Evolutionary conservation across 2,888 invertebrate species (phyloP).

Genomic region (Cheilosia scutellata): DNA sequence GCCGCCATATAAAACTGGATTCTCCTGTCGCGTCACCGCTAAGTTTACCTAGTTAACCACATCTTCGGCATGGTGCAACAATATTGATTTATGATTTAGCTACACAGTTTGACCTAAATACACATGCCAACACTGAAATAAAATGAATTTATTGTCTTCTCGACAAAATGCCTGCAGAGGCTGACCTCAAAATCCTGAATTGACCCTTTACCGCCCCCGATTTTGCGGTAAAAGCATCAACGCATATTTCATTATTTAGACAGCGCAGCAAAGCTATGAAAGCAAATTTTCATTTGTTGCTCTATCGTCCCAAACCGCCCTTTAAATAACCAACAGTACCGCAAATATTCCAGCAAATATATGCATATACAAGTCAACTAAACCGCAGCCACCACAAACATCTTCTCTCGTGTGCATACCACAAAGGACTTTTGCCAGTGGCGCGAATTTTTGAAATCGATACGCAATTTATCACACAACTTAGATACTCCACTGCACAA

Average conservation of each 20-base stretch:
- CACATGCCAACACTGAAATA: not conserved
- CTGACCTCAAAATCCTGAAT: conserved; percentile 13
- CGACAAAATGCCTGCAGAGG: not conserved
- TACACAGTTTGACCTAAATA: not conserved
- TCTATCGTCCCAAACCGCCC: not conserved
- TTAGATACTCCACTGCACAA: not conserved
- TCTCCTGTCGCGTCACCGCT: not conserved
- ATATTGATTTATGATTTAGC: not conserved
- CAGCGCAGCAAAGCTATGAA: conserved; percentile 4
- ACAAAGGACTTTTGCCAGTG: conserved; percentile 21
- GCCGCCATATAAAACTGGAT: not conserved
- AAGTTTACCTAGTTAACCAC: not conserved
- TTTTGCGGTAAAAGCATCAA: conserved; percentile 14
- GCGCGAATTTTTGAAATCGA: conserved; percentile 25
- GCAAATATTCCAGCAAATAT: conserved; percentile 31
- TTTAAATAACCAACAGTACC: conserved; percentile 19
- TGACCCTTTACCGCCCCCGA: not conserved
- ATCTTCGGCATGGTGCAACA: not conserved
- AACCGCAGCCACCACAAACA: conserved; percentile 49
- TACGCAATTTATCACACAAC: conserved; percentile 64
- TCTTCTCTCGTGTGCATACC: conserved; percentile 31
- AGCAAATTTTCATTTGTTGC: conserved; percentile 57
- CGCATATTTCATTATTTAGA: conserved; percentile 45
- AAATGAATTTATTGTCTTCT: conserved; percentile 32
- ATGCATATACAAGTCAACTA: conserved; percentile 3